These are phyloP conservation scores for Pinna nobilis DNA, from an alignment of 1,140 invertebrate species.

Conservation along the genomic window DNA sequence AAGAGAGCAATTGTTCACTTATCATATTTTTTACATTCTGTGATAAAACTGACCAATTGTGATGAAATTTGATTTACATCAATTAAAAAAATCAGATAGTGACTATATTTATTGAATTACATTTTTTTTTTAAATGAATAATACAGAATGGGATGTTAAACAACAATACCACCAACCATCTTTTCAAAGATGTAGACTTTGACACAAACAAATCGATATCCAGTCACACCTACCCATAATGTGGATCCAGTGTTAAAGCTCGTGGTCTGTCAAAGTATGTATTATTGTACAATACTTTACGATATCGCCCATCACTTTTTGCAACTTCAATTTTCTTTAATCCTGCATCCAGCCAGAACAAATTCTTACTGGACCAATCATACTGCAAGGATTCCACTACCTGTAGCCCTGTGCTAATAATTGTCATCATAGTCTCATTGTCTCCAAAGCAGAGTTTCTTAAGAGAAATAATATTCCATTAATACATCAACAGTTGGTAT, in stretches of 20 bases:
- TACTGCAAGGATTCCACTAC: conserved; percentile 57
- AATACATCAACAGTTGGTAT: not conserved
- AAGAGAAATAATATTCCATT: not conserved
- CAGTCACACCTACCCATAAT: conserved; percentile 59
- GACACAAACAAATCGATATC: not conserved
- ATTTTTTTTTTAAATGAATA: too few species aligned
- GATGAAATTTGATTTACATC: too few species aligned
- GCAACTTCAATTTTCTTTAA: conserved; percentile 83
- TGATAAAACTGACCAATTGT: too few species aligned
- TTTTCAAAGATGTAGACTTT: not conserved
- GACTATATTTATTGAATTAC: too few species aligned
- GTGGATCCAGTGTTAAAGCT: conserved; percentile 60
- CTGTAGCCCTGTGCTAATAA: conserved; percentile 66
- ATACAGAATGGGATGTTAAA: too few species aligned
- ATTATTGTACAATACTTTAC: conserved; percentile 46
- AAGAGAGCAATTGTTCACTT: too few species aligned
- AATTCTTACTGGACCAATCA: conserved; percentile 64
- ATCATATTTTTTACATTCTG: too few species aligned
- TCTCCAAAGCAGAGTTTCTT: conserved; percentile 5
- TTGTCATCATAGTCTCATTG: not conserved
- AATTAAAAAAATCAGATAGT: too few species aligned
- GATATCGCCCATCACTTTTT: conserved; percentile 80
- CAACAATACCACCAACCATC: too few species aligned
- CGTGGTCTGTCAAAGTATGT: conserved; percentile 53
- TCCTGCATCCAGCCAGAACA: conserved; percentile 69